Evolutionary conservation across 2,113 vertebrate genomes (phyloP).

Genomic region (Oenanthe melanoleuca): DNA sequence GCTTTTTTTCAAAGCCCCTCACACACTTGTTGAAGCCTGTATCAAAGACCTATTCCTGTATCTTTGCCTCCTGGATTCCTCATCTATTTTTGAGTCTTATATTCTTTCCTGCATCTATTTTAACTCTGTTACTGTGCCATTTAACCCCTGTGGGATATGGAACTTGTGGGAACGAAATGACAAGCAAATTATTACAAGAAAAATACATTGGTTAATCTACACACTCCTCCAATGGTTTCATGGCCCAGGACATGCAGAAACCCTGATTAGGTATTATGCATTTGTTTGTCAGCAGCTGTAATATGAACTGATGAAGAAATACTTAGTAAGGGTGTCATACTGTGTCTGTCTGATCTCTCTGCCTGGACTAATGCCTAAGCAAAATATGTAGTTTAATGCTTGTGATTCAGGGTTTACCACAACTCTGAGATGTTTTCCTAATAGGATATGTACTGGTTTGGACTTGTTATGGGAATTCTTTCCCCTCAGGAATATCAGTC

Average conservation of each 20-base stretch:
- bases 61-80: constrained; percentile 44
- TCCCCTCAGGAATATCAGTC: background rate
- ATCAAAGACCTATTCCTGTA: background rate
- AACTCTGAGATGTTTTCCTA: background rate
- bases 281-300: constrained; percentile 15
- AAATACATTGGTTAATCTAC: background rate
- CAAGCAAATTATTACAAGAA: background rate
- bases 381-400: background rate
- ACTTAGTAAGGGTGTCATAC: background rate
- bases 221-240: background rate
- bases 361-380: background rate
- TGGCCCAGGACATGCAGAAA: background rate
- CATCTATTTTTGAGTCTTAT: constrained; percentile 47
- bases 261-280: background rate
- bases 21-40: background rate
- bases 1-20: background rate
- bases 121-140: constrained; percentile 1
- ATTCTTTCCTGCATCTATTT: constrained; percentile 24
- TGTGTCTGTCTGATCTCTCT: background rate
- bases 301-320: background rate
- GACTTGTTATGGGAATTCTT: background rate
- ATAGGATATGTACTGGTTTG: background rate
- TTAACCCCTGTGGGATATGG: constrained; percentile 49
- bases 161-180: constrained; percentile 25
- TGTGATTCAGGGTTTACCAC: background rate